phyloP scores from a whole-genome alignment of 2,888 invertebrate species.

The Chirona hameri region DNA sequence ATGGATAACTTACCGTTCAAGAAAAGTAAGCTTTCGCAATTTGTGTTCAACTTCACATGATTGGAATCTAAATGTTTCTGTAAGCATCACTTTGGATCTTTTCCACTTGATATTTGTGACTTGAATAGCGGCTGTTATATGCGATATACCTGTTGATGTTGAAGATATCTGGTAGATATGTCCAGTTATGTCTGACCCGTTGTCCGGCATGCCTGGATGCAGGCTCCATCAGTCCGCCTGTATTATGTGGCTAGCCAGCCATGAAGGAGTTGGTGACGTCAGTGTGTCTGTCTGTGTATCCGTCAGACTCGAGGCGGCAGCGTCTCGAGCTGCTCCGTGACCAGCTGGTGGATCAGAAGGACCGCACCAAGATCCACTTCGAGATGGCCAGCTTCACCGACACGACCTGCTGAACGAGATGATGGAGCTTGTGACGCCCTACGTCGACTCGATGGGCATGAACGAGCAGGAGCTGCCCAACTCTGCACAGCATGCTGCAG shows the following conservation, averaged over 20 bases:
- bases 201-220: too few species aligned
- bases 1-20: slow-evolving; percentile 77
- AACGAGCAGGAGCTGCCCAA: slow-evolving; percentile 80
- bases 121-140: too few species aligned
- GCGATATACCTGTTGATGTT: too few species aligned
- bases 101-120: too few species aligned
- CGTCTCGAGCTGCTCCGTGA: slow-evolving; percentile 62
- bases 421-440: slow-evolving; percentile 63
- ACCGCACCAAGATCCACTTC: slow-evolving; percentile 67
- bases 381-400: slow-evolving; percentile 85
- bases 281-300: background rate
- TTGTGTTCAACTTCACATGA: background rate
- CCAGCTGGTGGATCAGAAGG: slow-evolving; percentile 61
- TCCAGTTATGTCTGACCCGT: too few species aligned
- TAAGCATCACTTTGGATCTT: too few species aligned
- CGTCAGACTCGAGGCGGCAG: slow-evolving; percentile 60
- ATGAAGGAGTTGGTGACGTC: too few species aligned
- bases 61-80: too few species aligned
- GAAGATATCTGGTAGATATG: too few species aligned
- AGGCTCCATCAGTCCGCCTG: too few species aligned
- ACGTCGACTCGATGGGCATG: slow-evolving; percentile 78
- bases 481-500: slow-evolving; percentile 63
- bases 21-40: slow-evolving; percentile 50
- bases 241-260: too few species aligned
- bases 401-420: slow-evolving; percentile 62